Evolutionary conservation across 2,888 invertebrate species (phyloP).

Genomic region (Drosophila siamana): DNA sequence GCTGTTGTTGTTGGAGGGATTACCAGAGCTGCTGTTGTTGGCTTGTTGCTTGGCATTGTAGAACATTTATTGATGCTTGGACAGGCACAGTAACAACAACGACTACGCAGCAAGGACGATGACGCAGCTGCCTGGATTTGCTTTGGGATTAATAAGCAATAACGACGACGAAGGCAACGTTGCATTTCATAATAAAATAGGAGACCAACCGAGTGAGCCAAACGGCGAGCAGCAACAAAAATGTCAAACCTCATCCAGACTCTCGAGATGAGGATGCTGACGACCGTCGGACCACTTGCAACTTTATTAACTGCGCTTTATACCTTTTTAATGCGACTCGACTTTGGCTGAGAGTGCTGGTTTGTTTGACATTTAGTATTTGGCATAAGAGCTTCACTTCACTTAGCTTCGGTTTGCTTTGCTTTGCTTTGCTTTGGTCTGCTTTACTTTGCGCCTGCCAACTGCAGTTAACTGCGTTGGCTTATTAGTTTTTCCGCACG

Average conservation of each 20-base stretch:
- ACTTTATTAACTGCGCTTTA: constrained; percentile 71
- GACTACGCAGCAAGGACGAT: constrained; percentile 7
- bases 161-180: constrained; percentile 27
- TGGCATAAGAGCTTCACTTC: constrained; percentile 2
- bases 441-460: constrained; percentile 27
- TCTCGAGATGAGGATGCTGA: constrained; percentile 40
- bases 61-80: constrained; percentile 77
- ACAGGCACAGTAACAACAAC: constrained; percentile 47
- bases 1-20: constrained; percentile 45
- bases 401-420: neutral
- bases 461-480: constrained; percentile 48
- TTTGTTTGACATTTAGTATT: constrained; percentile 7
- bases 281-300: constrained; percentile 62
- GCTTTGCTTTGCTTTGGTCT: constrained; percentile 4
- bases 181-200: constrained; percentile 59
- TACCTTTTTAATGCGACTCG: constrained; percentile 62
- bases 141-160: constrained; percentile 70
- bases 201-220: constrained; percentile 24
- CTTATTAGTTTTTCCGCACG: constrained; percentile 58
- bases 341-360: constrained; percentile 3
- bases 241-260: constrained; percentile 43
- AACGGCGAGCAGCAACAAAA: constrained; percentile 23
- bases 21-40: constrained; percentile 44
- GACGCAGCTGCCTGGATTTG: constrained; percentile 49
- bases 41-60: constrained; percentile 56